Evolutionary conservation across 2,113 vertebrate species (phyloP).

Genomic region (rat (Rattus norvegicus)): DNA sequence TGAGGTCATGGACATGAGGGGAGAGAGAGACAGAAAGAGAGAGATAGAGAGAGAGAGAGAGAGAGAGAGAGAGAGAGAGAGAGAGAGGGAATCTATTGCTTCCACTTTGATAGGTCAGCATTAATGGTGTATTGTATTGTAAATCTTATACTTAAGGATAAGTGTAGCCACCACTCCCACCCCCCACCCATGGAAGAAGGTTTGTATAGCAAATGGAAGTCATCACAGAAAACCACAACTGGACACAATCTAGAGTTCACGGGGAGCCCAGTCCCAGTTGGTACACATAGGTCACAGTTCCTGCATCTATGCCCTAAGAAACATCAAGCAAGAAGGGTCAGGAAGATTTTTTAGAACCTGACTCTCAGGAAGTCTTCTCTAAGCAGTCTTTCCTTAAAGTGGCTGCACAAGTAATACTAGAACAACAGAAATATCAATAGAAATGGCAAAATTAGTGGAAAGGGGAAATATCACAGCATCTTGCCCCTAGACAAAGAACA

Average conservation of each 20-base stretch:
- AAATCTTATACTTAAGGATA: neutral
- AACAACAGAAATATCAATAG: neutral
- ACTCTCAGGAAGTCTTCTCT: neutral
- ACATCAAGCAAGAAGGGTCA: neutral
- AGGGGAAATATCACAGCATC: neutral
- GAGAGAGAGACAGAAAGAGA: no score
- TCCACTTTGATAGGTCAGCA: neutral
- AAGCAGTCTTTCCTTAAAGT: neutral
- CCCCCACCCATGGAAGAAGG: neutral
- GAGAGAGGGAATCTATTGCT: neutral
- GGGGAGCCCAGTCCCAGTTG: neutral
- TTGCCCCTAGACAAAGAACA: neutral
- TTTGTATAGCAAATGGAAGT: neutral
- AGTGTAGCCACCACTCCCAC: neutral
- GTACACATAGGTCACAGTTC: neutral
- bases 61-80: no score
- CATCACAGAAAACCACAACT: neutral
- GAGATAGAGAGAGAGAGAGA: no score
- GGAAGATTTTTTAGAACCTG: neutral
- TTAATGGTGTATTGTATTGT: neutral
- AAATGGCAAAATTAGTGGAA: neutral
- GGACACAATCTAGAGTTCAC: neutral
- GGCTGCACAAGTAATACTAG: neutral
- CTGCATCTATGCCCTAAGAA: neutral
- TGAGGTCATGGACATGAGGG: neutral